Conservation (phyloP, 2,797 vertebrate genomes). For the Poecilia gillii region DNA sequence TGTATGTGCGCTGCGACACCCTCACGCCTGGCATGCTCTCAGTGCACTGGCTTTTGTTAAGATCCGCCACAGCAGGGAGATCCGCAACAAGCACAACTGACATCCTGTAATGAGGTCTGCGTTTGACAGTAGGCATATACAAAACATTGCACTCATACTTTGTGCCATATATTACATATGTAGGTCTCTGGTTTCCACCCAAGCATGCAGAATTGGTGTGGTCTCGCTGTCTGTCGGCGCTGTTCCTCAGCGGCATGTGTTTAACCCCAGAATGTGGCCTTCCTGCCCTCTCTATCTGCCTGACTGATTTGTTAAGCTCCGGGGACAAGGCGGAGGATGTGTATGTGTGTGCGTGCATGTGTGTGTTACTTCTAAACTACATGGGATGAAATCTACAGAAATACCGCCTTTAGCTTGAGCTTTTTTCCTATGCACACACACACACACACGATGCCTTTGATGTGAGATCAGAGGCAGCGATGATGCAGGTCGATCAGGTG, state of each 20-base stretch:
- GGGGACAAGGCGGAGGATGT: constrained; percentile 62
- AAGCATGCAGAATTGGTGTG: constrained; percentile 48
- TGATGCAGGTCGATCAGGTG: constrained; percentile 76
- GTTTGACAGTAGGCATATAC: constrained; percentile 46
- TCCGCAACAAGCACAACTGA: constrained; percentile 62
- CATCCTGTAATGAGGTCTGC: constrained; percentile 71
- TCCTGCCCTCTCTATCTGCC: constrained; percentile 73
- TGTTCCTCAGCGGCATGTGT: constrained; percentile 69
- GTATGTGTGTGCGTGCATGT: constrained; percentile 19
- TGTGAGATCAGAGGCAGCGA: constrained; percentile 74
- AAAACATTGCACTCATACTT: constrained; percentile 35
- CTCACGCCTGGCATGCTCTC: constrained; percentile 54
- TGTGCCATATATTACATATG: constrained; percentile 32
- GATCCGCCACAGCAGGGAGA: constrained; percentile 66
- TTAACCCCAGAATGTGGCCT: constrained; percentile 78
- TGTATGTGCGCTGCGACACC: constrained; percentile 44
- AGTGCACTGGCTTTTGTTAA: constrained; percentile 62
- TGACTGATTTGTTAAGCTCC: constrained; percentile 78
- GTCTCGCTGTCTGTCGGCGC: constrained; percentile 58
- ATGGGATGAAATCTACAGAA: constrained; percentile 55
- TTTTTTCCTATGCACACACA: neutral
- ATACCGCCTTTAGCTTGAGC: constrained; percentile 34
- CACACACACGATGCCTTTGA: constrained; percentile 67
- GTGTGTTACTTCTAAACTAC: constrained; percentile 34
- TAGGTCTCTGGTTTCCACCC: constrained; percentile 40